Evolutionary conservation across 2,797 vertebrate species (phyloP).

Genomic region (Galago senegalensis): DNA sequence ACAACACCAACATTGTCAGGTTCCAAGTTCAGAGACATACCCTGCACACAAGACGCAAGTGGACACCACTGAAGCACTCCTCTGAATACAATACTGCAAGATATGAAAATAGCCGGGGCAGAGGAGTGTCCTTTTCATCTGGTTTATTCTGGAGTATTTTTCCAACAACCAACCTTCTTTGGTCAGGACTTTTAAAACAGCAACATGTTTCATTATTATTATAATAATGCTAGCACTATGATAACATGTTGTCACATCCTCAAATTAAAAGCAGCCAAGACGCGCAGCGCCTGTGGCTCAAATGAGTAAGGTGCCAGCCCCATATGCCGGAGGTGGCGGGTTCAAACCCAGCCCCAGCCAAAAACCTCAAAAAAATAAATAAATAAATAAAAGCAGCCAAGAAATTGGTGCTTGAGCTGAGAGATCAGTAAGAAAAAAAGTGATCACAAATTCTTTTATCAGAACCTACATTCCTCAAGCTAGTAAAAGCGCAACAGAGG

Average conservation of each 20-base stretch:
- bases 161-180: not conserved
- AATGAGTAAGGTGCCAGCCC: no score
- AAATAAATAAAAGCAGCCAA: not conserved
- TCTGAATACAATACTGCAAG: not conserved
- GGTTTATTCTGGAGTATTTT: not conserved
- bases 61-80: not conserved
- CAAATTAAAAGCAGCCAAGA: not conserved
- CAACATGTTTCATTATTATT: not conserved
- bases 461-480: not conserved
- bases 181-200: constrained; percentile 1
- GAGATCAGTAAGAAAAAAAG: not conserved
- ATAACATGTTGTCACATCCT: not conserved
- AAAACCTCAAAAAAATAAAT: no score
- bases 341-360: no score
- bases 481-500: not conserved
- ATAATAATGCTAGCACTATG: not conserved
- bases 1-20: constrained; percentile 98
- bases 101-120: not conserved
- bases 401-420: not conserved
- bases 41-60: constrained; percentile 88
- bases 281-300: no score
- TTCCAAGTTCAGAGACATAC: constrained; percentile 99
- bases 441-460: not conserved
- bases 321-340: no score
- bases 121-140: not conserved